A percentile compares a stretch with the other conserved stretches of the same genome.
Conservation (phyloP, 2,888 invertebrate genomes). For the Athrips mouffetella region DNA sequence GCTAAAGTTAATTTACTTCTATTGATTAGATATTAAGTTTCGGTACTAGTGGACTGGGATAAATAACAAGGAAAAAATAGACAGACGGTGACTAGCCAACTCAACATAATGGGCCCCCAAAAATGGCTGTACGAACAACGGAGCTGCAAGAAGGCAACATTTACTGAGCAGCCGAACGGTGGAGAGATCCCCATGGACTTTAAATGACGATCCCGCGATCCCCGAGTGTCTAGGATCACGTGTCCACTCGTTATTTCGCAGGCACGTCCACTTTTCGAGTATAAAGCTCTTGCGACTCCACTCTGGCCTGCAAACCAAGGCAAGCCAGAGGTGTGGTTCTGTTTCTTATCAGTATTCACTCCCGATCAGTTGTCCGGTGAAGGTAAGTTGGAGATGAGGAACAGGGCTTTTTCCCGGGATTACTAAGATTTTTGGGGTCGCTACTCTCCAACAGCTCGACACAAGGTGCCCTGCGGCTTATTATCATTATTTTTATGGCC, state of each 20-base stretch:
- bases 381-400: neutral
- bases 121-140: no score
- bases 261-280: neutral
- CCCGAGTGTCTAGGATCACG: neutral
- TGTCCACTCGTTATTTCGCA: no score
- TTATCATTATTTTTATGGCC: neutral
- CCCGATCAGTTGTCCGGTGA: neutral
- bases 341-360: neutral
- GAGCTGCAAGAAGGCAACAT: no score
- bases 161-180: no score
- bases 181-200: no score
- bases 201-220: no score
- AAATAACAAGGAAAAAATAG: no score
- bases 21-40: no score
- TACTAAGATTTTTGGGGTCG: conserved; percentile 17
- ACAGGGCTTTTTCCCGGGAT: neutral
- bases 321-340: neutral
- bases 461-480: conserved; percentile 15
- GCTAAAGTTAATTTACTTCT: no score
- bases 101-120: no score
- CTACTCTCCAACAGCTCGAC: conserved; percentile 18
- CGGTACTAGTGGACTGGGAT: no score
- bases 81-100: no score
- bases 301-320: neutral
- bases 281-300: neutral